Evolutionary conservation across 1,140 invertebrate species (phyloP).

Genomic region (Linepithema humile): DNA sequence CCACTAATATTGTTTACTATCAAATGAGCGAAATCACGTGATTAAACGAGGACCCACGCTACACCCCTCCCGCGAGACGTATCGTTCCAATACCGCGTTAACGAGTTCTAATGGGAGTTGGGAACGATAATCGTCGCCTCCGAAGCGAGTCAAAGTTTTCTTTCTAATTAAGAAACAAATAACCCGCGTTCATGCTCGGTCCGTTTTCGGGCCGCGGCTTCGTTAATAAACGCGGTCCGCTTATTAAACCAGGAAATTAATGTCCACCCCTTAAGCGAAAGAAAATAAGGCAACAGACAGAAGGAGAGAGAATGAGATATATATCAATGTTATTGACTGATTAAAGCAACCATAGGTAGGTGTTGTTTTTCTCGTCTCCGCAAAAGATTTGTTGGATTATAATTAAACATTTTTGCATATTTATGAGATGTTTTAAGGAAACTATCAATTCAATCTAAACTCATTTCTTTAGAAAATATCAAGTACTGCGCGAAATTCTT

Average conservation of each 20-base stretch:
- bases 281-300: slow-evolving; percentile 42
- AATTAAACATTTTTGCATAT: background rate
- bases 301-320: slow-evolving; percentile 55
- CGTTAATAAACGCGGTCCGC: slow-evolving; percentile 79
- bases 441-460: background rate
- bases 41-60: slow-evolving; percentile 73
- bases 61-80: slow-evolving; percentile 78
- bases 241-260: slow-evolving; percentile 80
- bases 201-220: slow-evolving; percentile 77
- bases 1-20: slow-evolving; percentile 45
- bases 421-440: background rate
- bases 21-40: slow-evolving; percentile 55
- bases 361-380: background rate
- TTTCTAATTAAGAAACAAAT: slow-evolving; percentile 84
- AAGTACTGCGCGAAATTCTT: background rate
- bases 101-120: slow-evolving; percentile 83
- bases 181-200: slow-evolving; percentile 79
- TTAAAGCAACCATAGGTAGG: slow-evolving; percentile 67
- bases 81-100: slow-evolving; percentile 82
- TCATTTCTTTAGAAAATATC: background rate
- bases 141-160: slow-evolving; percentile 80
- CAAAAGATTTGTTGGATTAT: background rate
- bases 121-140: slow-evolving; percentile 82
- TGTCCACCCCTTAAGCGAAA: slow-evolving; percentile 73
- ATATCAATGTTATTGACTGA: slow-evolving; percentile 72